Base-by-base conservation (phyloP, 1,140 invertebrate genomes). In the Pseudomyrmex sp. region DNA sequence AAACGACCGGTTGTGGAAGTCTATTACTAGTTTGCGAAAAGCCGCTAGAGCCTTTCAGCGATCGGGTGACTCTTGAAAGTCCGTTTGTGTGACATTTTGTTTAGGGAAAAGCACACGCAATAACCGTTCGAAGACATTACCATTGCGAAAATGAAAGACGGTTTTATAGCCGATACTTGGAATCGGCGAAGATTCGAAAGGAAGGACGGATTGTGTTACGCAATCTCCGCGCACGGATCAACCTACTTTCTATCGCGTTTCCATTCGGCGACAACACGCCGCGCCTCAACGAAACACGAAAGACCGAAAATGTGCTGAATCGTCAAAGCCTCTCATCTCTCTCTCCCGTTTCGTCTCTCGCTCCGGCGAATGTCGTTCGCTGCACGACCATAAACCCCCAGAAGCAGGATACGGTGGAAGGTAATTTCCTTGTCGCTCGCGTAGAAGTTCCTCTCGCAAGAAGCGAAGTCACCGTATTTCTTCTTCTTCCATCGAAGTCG, bases 401-500 rank as follows among this genome's bases (percentile, higher is more conserved):
- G 23, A 26, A 70, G 44, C 48, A 20, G 54, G 66, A 59, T 61
- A 80, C 68, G 65, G 58, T 70, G 73, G 15, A 85, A 80, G 82
- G 83, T 82, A 85, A 86, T 85, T 85, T 86, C 35, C 69, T 79
- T 73, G 74, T 70, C 65, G 62, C 20, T 69, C 82, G 75, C 82
- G 75, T 50, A 48, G 48, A 85, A 84, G 65, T 77, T 85, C 80
- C 66, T 73, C 52, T 56, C 48, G 52, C n/a, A 23, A 63, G 80
- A 58, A 54, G 66, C 70, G 68, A 80, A 80, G 76, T 80, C 76
- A 72, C n/a, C 44, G 76, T 72, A 59, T 44, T 72, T 70, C 50
- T 80, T 80, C 76, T 80, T 80, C 54, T 18, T 80, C 23, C 54
- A 23, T 56, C 44, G 69, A 20, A 80, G 56, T 70, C 76, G 54